Evolutionary conservation across 1,140 invertebrate species (phyloP).

Genomic region (Hycleus cichorii): DNA sequence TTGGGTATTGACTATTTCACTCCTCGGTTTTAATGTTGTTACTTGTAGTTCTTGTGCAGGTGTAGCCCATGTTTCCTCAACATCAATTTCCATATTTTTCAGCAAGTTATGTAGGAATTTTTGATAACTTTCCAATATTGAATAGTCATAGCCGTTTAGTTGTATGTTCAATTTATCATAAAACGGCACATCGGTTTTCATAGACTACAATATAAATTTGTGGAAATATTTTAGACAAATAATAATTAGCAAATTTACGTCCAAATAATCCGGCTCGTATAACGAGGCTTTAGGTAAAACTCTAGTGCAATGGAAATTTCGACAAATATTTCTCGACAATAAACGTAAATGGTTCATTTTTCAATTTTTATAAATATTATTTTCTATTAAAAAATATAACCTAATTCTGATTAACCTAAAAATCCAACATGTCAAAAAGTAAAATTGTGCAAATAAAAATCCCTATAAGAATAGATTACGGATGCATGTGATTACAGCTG

Average conservation of each 20-base stretch:
- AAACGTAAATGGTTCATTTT: neutral
- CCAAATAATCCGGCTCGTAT: slow-evolving; percentile 51
- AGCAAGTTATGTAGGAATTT: slow-evolving; percentile 66
- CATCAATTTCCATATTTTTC: slow-evolving; percentile 63
- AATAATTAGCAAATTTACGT: slow-evolving; percentile 45
- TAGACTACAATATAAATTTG: slow-evolving; percentile 43
- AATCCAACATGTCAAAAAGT: no score
- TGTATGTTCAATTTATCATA: slow-evolving; percentile 69
- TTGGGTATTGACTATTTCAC: slow-evolving; percentile 56
- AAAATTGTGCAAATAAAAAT: no score
- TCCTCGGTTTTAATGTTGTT: slow-evolving; percentile 60
- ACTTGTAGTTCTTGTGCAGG: slow-evolving; percentile 62
- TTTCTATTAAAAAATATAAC: no score
- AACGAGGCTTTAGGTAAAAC: slow-evolving; percentile 23
- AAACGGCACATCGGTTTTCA: slow-evolving; percentile 61
- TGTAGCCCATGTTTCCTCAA: slow-evolving; percentile 68
- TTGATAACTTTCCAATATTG: slow-evolving; percentile 72
- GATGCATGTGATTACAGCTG: no score
- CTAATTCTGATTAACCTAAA: no score
- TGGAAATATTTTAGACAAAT: slow-evolving; percentile 31
- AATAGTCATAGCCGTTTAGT: slow-evolving; percentile 75
- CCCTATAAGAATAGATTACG: no score
- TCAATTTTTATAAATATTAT: no score
- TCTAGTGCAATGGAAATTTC: neutral
- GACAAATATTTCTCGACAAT: neutral